These are phyloP conservation scores for Ectropis grisescens DNA, from an alignment of 1,140 invertebrate species.

Conservation along the genomic window DNA sequence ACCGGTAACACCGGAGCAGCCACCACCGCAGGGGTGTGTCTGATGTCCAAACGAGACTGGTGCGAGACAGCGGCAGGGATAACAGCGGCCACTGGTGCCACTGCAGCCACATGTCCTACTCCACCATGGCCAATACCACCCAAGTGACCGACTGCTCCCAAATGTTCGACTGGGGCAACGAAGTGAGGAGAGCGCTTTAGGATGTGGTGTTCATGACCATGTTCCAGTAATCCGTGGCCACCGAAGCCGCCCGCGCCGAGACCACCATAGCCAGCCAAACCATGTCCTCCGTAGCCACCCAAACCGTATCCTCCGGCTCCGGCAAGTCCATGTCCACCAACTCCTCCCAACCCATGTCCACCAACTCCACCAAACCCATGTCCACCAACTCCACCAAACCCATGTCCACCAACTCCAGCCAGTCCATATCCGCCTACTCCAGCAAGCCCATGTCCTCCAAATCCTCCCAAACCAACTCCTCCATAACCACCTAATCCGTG, in stretches of 20 bases:
- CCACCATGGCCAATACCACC: neutral
- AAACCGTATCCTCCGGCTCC: no score
- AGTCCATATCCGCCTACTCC: neutral
- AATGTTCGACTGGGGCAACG: slow-evolving; percentile 19
- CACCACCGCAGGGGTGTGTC: slow-evolving; percentile 32
- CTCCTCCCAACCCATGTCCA: no score
- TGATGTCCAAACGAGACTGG: slow-evolving; percentile 44
- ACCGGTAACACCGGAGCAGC: slow-evolving; percentile 22
- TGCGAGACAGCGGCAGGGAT: slow-evolving; percentile 47
- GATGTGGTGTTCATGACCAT: slow-evolving; percentile 26
- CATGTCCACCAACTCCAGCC: neutral
- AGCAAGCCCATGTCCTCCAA: neutral
- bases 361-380: neutral
- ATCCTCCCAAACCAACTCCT: neutral
- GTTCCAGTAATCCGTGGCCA: slow-evolving; percentile 7
- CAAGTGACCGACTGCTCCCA: neutral
- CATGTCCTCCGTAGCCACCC: neutral
- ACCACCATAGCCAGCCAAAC: neutral
- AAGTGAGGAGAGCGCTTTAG: slow-evolving; percentile 38
- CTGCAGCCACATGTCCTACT: slow-evolving; percentile 2
- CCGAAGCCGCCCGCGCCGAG: slow-evolving; percentile 6
- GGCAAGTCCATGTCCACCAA: no score
- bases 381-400: neutral
- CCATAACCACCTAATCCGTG: slow-evolving; percentile 2
- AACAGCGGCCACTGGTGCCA: slow-evolving; percentile 20